These are phyloP conservation scores for Tolmerus cingulatus DNA, from an alignment of 2,888 invertebrate genomes.

Conservation along the genomic window DNA sequence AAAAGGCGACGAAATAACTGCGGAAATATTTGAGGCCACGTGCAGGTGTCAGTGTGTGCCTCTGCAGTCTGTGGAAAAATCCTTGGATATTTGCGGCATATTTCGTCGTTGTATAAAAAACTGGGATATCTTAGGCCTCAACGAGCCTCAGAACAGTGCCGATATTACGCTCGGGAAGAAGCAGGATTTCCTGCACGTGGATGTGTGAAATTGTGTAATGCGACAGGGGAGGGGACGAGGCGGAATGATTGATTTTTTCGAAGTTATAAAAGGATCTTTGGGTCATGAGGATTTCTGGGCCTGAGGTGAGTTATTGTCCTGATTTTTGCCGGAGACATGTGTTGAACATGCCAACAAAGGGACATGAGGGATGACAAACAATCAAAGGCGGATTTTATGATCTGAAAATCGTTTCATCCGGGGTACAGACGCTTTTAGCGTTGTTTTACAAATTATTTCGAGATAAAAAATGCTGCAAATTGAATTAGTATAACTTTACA, in stretches of 20 bases:
- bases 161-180: neutral
- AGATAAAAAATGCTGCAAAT: neutral
- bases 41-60: neutral
- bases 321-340: neutral
- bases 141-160: neutral
- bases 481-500: neutral
- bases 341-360: neutral
- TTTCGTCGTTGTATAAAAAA: neutral
- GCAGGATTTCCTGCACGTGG: neutral
- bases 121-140: neutral
- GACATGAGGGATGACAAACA: neutral
- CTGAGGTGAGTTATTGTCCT: neutral
- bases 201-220: neutral
- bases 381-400: neutral
- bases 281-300: neutral
- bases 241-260: slow-evolving; percentile 1
- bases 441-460: neutral
- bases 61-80: neutral
- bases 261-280: neutral
- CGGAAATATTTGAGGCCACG: neutral
- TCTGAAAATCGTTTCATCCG: neutral
- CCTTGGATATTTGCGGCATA: neutral
- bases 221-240: neutral
- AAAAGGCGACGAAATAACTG: neutral
- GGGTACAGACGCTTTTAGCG: neutral